These are phyloP conservation scores for Yponomeuta malinellus DNA, from an alignment of 2,888 invertebrate species.

Conservation along the genomic window DNA sequence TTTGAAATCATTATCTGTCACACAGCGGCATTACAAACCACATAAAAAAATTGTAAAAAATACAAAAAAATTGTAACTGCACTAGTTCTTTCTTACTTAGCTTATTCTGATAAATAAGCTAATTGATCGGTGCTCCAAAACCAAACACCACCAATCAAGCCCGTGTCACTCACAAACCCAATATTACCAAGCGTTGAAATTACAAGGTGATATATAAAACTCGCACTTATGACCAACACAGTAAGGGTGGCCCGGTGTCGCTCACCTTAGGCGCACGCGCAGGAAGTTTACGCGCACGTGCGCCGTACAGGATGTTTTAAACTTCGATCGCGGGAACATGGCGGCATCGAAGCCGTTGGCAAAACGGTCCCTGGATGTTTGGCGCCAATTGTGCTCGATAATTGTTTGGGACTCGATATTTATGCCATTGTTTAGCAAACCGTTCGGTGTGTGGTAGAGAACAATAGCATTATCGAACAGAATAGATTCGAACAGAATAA, in stretches of 20 bases:
- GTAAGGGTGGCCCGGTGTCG: too few relatives aligned
- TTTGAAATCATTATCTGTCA: too few relatives aligned
- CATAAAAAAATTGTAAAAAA: too few relatives aligned
- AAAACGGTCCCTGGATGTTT: conserved; percentile 14
- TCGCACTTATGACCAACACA: neutral
- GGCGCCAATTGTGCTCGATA: conserved; percentile 10
- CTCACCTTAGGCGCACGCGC: conserved; percentile 29
- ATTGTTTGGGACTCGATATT: conserved; percentile 19
- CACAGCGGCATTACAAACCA: too few relatives aligned
- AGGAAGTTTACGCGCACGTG: conserved; percentile 71
- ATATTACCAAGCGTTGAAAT: too few relatives aligned
- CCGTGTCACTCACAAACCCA: too few relatives aligned
- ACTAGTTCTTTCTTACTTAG: too few relatives aligned
- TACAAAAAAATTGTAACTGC: too few relatives aligned
- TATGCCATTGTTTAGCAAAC: neutral
- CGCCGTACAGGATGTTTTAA: conserved; percentile 71
- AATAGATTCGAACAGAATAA: neutral
- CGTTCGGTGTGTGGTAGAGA: neutral
- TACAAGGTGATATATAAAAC: neutral
- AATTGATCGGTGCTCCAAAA: too few relatives aligned
- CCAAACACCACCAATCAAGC: too few relatives aligned
- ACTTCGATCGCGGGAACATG: conserved; percentile 37
- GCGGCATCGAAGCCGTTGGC: neutral
- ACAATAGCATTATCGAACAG: too few relatives aligned
- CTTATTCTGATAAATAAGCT: too few relatives aligned